Evolutionary conservation across 2,113 vertebrate genomes (phyloP), one percentile per base, ranked within the genome.

Genomic region (Catharus minimus): DNA sequence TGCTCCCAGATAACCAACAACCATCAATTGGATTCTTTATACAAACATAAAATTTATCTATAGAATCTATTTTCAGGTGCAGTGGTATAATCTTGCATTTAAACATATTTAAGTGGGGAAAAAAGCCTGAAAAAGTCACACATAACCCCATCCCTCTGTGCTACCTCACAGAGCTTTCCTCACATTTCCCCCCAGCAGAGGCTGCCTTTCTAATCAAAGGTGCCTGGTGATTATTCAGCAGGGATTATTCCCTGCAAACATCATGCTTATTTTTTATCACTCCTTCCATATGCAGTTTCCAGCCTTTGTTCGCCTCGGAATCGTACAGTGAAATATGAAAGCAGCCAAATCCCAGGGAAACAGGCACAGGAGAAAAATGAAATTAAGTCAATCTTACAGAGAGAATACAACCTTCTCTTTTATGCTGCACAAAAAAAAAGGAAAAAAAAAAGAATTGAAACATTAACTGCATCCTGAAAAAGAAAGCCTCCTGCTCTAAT

Each of bases 391-490:
- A 38, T 88, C 85, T 86, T 86, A 44, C 50, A 33, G 73, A n/a
- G 58, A 52, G 30, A 66, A 64, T 16, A 76, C 79, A 88, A 57
- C 38, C 64, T 90, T 75, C 49, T 77, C 50, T 80, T 87, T 80
- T 55, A 43, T 60, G 52, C n/a, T 53, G 14, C 19, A 23, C 21
- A 53, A 52, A 82, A 86, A 46, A 24, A 36, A 15, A 28, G 26
- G 2, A n/a, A 13, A 16, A 27, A 50, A n/a, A 17, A 30, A 47
- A 3, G 26, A 50, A 81, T 71, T 64, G 76, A 91, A 93, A 73
- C 61, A 91, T 90, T 95, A 97, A 95, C 94, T 94, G 82, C 60
- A 77, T 38, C 56, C 44, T 32, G 86, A 95, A 90, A 96, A 96
- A 95, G 85, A 93, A 96, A 77, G 36, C 15, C 56, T 74, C 65